Evolutionary conservation across 2,888 invertebrate species (phyloP), one percentile per base, ranked within the genome.

Genomic region (Abscondita cerata): DNA sequence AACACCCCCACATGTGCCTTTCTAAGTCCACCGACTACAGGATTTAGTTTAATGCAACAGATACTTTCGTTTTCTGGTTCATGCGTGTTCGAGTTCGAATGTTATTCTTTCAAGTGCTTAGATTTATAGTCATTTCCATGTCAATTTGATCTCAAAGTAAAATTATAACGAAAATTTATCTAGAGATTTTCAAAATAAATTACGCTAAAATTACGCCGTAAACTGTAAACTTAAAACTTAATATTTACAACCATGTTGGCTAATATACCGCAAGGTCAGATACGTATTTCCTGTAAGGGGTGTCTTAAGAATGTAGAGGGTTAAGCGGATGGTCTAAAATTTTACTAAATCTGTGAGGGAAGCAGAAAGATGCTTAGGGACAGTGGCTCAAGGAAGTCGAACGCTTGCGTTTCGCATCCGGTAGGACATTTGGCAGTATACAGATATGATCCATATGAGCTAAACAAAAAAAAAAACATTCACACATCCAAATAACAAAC

Each of bases 201-300:
- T n/a, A n/a, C 25, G 25, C 25, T 25, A 25, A 2, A 25, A 25
- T 25, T 25, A 25, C 25, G 25, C 25, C n/a, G n/a, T n/a, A n/a
- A 25, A 25, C 11, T 36, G 4, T 44, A 19, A 44, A 44, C 8
- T 44, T 18, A 44, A 44, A 44, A 38, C 40, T 34, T 36, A 20
- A 33, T 48, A 53, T 58, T 57, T 53, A 51, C 13, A 56, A 46
- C 55, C 16, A 41, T 52, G 50, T 65, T 34, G 54, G 62, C 62
- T 58, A 51, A 53, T 46, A n/a, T n/a, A 58, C 53, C 55, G 52
- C 61, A 55, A 59, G 65, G 57, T 61, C 65, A 59, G 50, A 55
- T 62, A 58, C 59, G 65, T 46, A 53, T 48, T 65, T 65, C 65
- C 65, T 65, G 65, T 50, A 46, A 52, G 54, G 62, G 65, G 65